These are phyloP conservation scores for Scrobipalpa atriplicella DNA, from an alignment of 2,888 invertebrate species.

Conservation along the genomic window DNA sequence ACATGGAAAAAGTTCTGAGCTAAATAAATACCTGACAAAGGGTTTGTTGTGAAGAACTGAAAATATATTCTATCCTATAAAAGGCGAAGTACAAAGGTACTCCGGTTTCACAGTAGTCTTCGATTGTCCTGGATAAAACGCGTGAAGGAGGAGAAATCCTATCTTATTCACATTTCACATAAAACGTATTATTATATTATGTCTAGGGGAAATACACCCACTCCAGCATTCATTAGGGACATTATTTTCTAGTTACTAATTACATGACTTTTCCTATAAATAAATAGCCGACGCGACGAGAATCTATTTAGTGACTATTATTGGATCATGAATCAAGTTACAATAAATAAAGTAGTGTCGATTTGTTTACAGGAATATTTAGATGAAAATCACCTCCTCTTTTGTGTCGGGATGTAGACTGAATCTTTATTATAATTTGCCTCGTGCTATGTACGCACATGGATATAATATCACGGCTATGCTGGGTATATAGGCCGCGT, in stretches of 20 bases:
- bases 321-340: too few relatives aligned
- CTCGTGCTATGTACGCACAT: too few relatives aligned
- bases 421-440: too few relatives aligned
- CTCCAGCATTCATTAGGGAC: background rate
- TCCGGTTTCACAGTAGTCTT: background rate
- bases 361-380: too few relatives aligned
- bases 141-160: conserved; percentile 4
- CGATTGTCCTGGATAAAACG: background rate
- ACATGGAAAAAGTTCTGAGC: background rate
- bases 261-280: background rate
- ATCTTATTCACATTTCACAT: conserved; percentile 11
- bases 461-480: too few relatives aligned
- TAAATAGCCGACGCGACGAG: too few relatives aligned
- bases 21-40: background rate
- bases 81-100: conserved; percentile 3
- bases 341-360: too few relatives aligned
- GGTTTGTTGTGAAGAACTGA: background rate
- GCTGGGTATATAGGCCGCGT: too few relatives aligned
- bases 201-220: conserved; percentile 1
- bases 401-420: too few relatives aligned
- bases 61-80: conserved; percentile 6
- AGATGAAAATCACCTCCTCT: too few relatives aligned
- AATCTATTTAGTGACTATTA: too few relatives aligned
- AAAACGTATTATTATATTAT: conserved; percentile 10
- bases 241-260: background rate